Evolutionary conservation across 2,888 invertebrate species (phyloP), one percentile per base, ranked within the genome.

Genomic region (Hydriomena furcata): DNA sequence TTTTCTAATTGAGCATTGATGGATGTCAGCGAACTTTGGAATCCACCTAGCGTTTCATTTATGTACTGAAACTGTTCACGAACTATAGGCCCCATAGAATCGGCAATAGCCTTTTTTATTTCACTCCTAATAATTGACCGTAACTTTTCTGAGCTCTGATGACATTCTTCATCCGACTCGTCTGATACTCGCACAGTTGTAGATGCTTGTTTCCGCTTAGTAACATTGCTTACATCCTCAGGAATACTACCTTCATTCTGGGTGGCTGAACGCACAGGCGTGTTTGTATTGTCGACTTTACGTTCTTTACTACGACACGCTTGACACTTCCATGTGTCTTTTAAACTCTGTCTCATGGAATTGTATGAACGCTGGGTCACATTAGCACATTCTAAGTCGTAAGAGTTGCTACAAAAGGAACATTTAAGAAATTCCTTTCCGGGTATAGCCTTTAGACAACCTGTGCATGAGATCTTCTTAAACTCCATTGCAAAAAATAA

Each of bases 361-460:
- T 5, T 25, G 7, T n/a, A 36, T 2, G 7, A 7, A 5, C 36
- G 36, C 25, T 24, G 36, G 1, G 12, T 25, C 6, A 36, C 25
- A 36, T 36, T 36, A 11, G 36, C 36, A 5, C 36, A 36, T 2
- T 36, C 36, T 7, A 36, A 7, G 7, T 36, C 36, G 5, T 36
- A 36, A 13, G 5, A 5, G 13, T 13, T 24, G 5, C 8, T 1
- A 5, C 36, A 36, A 13, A 13, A 36, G n/a, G 36, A 36, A 25
- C 36, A 36, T 23, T 36, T 25, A 12, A 36, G 2, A n/a, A 7
- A 36, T 5, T 36, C 36, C 7, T 30, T 30, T 2, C 12, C 30
- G 7, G 30, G 1, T 7, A 30, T 13, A 1, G 12, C 2, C 12
- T 30, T 12, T 7, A 30, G 2, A 13, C 30, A 30, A 7, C 30